Conservation (phyloP, 2,113 vertebrate species). For the Fukomys damarensis region DNA sequence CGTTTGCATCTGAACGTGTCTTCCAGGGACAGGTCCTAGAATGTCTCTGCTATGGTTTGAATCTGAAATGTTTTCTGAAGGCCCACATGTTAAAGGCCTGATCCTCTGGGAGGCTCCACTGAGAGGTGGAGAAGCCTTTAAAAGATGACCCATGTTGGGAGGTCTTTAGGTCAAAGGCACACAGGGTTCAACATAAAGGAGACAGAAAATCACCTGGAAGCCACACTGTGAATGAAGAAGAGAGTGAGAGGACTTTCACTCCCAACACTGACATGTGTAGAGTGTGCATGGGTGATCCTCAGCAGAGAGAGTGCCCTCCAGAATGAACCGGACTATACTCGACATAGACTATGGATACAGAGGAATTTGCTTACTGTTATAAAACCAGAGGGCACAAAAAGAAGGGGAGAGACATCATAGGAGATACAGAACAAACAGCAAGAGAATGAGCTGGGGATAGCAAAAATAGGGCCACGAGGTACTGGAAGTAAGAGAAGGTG, state of each 20-base stretch:
- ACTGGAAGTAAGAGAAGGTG: not conserved
- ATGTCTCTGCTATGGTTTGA: not conserved
- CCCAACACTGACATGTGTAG: not conserved
- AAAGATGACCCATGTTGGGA: not conserved
- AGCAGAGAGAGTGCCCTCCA: not conserved
- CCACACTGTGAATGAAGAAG: not conserved
- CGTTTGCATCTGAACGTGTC: not conserved
- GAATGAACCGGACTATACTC: not conserved
- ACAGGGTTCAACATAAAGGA: not conserved
- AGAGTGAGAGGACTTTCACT: not conserved
- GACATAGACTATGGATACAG: not conserved
- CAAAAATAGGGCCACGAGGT: not conserved
- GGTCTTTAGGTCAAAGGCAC: not conserved
- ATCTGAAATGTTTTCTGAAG: not conserved
- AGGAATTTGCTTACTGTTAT: not conserved
- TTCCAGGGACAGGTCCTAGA: not conserved
- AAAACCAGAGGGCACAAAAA: not conserved
- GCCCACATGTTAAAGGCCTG: not conserved
- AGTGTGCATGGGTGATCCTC: not conserved
- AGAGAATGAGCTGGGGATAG: not conserved
- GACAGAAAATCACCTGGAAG: not conserved
- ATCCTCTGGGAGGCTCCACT: too few relatives aligned
- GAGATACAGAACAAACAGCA: not conserved
- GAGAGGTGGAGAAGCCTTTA: not conserved
- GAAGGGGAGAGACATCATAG: not conserved